phyloP scores from a whole-genome alignment of 2,888 invertebrate species.

The Drosophila vallismaia region DNA sequence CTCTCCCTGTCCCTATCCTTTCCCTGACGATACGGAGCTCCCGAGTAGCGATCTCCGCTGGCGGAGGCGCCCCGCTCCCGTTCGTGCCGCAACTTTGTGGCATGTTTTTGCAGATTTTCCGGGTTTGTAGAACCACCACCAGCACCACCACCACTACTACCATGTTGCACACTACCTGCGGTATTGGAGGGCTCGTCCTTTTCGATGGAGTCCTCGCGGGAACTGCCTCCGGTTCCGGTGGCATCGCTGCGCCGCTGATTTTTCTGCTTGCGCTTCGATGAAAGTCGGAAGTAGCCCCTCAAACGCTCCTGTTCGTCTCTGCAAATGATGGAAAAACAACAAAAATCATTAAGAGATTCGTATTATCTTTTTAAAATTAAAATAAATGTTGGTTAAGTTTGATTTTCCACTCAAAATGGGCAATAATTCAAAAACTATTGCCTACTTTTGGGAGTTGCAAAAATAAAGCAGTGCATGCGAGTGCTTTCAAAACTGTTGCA shows the following conservation, averaged over 20 bases:
- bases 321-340: neutral
- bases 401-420: too few species aligned
- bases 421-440: too few species aligned
- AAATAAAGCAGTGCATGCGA: too few species aligned
- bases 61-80: constrained; percentile 25
- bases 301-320: constrained; percentile 86
- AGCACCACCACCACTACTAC: constrained; percentile 19
- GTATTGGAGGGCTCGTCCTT: constrained; percentile 80
- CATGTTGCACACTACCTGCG: constrained; percentile 75
- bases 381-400: too few species aligned
- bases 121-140: neutral
- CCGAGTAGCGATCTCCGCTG: constrained; percentile 48
- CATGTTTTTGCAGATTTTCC: constrained; percentile 12
- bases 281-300: constrained; percentile 86
- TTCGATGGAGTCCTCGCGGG: constrained; percentile 81
- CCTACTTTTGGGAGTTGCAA: too few species aligned
- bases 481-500: too few species aligned
- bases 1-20: constrained; percentile 17
- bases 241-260: constrained; percentile 76
- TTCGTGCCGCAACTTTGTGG: constrained; percentile 47
- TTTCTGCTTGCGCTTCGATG: constrained; percentile 84
- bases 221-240: constrained; percentile 64
- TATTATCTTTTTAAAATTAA: too few species aligned
- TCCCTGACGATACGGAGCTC: constrained; percentile 54
- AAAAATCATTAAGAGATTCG: too few species aligned